A percentile compares a stretch with the other conserved stretches of the same genome.
Conservation (phyloP, 2,888 invertebrate species). For the Pardosa pseudoannulata region DNA sequence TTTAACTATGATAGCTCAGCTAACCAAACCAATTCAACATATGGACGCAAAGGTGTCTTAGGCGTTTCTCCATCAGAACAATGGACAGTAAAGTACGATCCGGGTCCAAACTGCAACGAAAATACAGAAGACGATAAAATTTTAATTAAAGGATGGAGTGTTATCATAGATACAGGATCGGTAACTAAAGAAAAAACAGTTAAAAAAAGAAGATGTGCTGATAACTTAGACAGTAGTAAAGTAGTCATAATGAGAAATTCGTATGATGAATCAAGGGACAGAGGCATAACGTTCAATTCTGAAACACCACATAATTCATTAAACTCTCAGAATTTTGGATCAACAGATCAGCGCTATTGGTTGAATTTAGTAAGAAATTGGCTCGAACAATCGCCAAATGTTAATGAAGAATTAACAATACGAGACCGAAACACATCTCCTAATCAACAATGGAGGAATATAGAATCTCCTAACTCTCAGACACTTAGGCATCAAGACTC, state of each 20-base stretch:
- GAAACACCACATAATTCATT: neutral
- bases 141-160: constrained; percentile 52
- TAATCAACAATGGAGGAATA: neutral
- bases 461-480: too few relatives aligned
- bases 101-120: constrained; percentile 38
- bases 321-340: constrained; percentile 18
- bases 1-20: neutral
- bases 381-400: constrained; percentile 21
- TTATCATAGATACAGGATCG: constrained; percentile 51
- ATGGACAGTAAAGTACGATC: constrained; percentile 47
- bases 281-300: neutral
- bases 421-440: too few relatives aligned
- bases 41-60: constrained; percentile 29
- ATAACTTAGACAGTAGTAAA: constrained; percentile 9
- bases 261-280: neutral
- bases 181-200: constrained; percentile 67
- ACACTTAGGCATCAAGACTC: too few relatives aligned
- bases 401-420: neutral
- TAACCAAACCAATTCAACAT: neutral
- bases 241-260: constrained; percentile 15
- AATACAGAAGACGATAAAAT: constrained; percentile 25
- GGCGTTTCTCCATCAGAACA: constrained; percentile 42
- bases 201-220: constrained; percentile 28
- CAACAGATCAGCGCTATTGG: constrained; percentile 58
- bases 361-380: constrained; percentile 55